Percentiles rank a stretch among this genome's conserved stretches.
Conservation (phyloP, 2,113 vertebrate genomes). For the Neolamprologus tretocephalus region DNA sequence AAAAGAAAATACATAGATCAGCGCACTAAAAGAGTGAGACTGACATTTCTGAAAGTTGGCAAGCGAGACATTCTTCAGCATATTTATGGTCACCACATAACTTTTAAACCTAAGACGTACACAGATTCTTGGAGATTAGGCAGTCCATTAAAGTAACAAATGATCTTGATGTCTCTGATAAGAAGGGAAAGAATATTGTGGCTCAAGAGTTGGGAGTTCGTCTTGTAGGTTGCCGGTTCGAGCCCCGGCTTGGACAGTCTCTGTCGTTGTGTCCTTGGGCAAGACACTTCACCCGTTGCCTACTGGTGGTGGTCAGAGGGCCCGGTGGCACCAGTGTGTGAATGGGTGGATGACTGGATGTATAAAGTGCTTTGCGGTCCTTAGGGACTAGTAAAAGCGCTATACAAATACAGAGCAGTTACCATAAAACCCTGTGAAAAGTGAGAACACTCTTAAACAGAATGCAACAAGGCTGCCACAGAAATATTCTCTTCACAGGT, state of each 20-base stretch:
- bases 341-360: not conserved
- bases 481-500: not conserved
- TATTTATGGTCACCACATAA: not conserved
- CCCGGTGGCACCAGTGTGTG: accelerated
- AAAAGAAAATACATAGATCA: not conserved
- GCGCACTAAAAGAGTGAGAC: accelerated
- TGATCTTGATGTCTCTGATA: not conserved
- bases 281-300: not conserved
- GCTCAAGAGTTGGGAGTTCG: accelerated
- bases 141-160: not conserved
- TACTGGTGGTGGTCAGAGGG: accelerated
- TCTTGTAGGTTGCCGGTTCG: not conserved
- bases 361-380: accelerated
- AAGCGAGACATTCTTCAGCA: not conserved
- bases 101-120: accelerated
- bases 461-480: not conserved
- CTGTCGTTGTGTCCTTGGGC: accelerated
- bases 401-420: accelerated
- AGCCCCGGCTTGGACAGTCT: accelerated
- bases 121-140: not conserved
- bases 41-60: not conserved
- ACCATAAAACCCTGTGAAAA: not conserved
- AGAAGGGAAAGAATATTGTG: accelerated
- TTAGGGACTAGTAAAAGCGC: accelerated
- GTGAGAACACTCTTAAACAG: not conserved